Percentiles rank a stretch among this genome's conserved stretches.
These are phyloP conservation scores for Trichoplax adhaerens DNA, from an alignment of 37 sponge, comb jelly and placozoan genomes.

Conservation along the genomic window DNA sequence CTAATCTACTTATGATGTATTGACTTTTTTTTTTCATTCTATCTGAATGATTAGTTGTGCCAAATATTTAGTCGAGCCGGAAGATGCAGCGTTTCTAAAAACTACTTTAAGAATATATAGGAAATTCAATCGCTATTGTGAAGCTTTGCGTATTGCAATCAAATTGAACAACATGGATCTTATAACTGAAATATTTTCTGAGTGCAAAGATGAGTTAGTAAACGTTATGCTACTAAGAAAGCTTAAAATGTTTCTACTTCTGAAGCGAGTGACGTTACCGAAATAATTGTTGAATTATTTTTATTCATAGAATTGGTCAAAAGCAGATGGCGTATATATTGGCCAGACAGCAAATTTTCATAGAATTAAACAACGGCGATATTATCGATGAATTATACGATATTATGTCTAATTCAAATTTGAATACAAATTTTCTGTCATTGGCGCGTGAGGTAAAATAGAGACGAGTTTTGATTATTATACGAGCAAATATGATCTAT, in stretches of 20 bases:
- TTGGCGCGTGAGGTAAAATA: slow-evolving; percentile 81
- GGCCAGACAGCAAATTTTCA: slow-evolving; percentile 88
- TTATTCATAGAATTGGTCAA: slow-evolving; percentile 32
- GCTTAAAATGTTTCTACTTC: not conserved
- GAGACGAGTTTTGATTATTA: not conserved
- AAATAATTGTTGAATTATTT: not conserved
- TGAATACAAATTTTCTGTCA: slow-evolving; percentile 81
- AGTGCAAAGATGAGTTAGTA: slow-evolving; percentile 9
- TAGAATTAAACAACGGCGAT: slow-evolving; percentile 66
- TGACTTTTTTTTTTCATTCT: not conserved
- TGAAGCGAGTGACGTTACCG: not conserved
- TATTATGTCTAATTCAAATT: slow-evolving; percentile 81
- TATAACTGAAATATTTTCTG: slow-evolving; percentile 28
- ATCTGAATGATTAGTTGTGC: slow-evolving; percentile 48
- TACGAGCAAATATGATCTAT: not conserved
- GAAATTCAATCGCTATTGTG: slow-evolving; percentile 51
- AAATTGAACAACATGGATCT: slow-evolving; percentile 68
- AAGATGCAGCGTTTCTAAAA: slow-evolving; percentile 60
- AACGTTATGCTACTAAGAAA: not conserved
- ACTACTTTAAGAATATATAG: slow-evolving; percentile 56
- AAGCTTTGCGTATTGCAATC: slow-evolving; percentile 74
- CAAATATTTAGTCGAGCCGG: slow-evolving; percentile 88
- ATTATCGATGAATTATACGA: slow-evolving; percentile 66
- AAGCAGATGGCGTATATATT: slow-evolving; percentile 96
- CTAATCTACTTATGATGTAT: not conserved